Base-by-base conservation (phyloP, 2,113 vertebrate genomes). In the Lathamus discolor region DNA sequence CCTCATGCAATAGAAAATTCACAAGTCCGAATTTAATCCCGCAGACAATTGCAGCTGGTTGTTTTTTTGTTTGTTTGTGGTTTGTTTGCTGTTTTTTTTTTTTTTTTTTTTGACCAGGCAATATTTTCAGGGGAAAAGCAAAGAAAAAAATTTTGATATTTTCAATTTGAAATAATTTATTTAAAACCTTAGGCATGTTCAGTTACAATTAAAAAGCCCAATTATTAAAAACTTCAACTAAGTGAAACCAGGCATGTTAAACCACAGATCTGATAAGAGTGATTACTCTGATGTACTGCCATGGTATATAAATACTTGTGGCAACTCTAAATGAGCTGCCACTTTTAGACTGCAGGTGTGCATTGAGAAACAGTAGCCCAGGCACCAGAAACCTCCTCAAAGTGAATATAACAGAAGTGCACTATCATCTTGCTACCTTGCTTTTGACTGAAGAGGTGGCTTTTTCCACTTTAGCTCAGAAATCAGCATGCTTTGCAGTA, bases 161-260 rank as follows among this genome's bases (percentile, higher is more conserved):
- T 81, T 64, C 15, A 51, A 33, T 84, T 85, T 91, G 68, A 89
- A 91, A 86, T 55, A 51, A 70, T 19, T 10, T 95, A 39, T 94
- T 91, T 73, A 48, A 88, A 94, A 61, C 70, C 23, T 68, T 39
- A 72, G 33, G 39, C 64, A 79, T 35, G 33, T 70, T 90, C 78
- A 72, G 68, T 78, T 87, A 72, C 48, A 92, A 82, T 55, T 91
- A 51, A 85, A 82, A 83, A 66, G 7, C 48, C 33, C 0, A 0
- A 76, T 79, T 78, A 85, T 79, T 68, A 90, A 95, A 90, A 93
- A 73, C 84, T 7, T 72, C 80, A 88, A 8, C 64, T 70, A 77
- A 78, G 73, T 67, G 77, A 93, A 83, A 67, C 72, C 76, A 86
- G 39, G 24, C 73, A 72, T 69, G 73, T 70, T 74, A 92, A 95